A percentile compares a stretch with the other conserved stretches of the same genome.
phyloP scores from a whole-genome alignment of 2,797 vertebrate genomes.

The Uromys caudimaculatus region DNA sequence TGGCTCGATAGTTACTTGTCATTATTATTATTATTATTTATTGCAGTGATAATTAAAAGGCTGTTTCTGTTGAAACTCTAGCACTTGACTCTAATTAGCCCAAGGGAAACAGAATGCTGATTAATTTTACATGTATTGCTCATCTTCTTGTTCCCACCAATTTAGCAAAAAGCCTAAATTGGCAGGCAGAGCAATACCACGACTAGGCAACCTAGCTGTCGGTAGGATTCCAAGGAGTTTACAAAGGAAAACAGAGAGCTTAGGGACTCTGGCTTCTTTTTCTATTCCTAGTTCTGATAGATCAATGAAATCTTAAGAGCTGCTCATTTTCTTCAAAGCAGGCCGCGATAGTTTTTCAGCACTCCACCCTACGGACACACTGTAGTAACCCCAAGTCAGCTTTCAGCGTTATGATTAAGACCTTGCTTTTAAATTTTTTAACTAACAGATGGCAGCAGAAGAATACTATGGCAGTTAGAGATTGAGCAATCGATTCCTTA shows the following conservation, averaged over 20 bases:
- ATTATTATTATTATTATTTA: constrained; percentile 67
- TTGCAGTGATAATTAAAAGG: constrained; percentile 59
- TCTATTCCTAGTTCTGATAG: constrained; percentile 21
- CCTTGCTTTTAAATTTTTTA: not conserved
- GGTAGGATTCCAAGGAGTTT: not conserved
- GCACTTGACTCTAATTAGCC: constrained; percentile 55
- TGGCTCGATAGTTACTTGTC: constrained; percentile 60
- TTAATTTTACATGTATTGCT: constrained; percentile 13
- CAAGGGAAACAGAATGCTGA: not conserved
- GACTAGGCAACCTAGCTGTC: not conserved
- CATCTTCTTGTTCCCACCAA: not conserved
- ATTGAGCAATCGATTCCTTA: not conserved
- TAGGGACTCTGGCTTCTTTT: constrained; percentile 13
- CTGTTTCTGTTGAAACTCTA: constrained; percentile 50
- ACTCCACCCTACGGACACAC: not conserved
- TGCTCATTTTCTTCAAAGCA: constrained; percentile 29
- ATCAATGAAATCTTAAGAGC: not conserved
- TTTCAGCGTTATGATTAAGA: constrained; percentile 18
- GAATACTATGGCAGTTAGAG: not conserved
- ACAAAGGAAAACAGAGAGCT: not conserved
- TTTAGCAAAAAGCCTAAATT: constrained; percentile 53
- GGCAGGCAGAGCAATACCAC: constrained; percentile 24
- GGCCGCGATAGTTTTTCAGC: not conserved
- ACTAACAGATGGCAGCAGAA: not conserved
- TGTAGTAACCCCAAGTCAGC: not conserved